phyloP scores from a whole-genome alignment of 2,113 vertebrate genomes.

The Brachionichthys hirsutus region DNA sequence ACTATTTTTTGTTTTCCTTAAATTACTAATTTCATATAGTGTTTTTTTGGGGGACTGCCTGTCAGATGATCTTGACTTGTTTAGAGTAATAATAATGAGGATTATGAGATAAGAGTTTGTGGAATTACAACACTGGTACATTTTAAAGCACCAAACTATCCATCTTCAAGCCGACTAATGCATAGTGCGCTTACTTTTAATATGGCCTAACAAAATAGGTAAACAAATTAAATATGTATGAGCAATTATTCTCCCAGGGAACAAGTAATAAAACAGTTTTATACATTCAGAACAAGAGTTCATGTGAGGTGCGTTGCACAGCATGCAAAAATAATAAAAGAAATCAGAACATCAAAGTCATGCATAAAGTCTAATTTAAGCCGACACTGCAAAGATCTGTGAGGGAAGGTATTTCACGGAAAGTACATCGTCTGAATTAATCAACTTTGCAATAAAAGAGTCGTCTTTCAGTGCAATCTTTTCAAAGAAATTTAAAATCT shows the following conservation, averaged over 20 bases:
- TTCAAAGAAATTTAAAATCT: conserved; percentile 29
- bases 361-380: conserved; percentile 42
- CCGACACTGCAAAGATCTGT: conserved; percentile 44
- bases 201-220: background rate
- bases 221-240: background rate
- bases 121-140: too few relatives aligned
- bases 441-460: conserved; percentile 40
- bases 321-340: conserved; percentile 11
- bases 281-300: conserved; percentile 24
- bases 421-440: conserved; percentile 35
- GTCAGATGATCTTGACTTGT: too few relatives aligned
- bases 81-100: too few relatives aligned
- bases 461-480: conserved; percentile 40
- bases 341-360: conserved; percentile 49
- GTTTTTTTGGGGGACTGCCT: too few relatives aligned
- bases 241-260: background rate
- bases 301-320: conserved; percentile 25
- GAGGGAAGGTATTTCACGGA: conserved; percentile 37
- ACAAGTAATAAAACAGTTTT: background rate
- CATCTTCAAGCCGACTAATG: too few relatives aligned
- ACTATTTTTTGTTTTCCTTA: too few relatives aligned
- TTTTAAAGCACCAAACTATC: too few relatives aligned
- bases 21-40: too few relatives aligned
- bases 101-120: too few relatives aligned
- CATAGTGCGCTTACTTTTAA: too few relatives aligned